Evolutionary conservation across 1,140 invertebrate species (phyloP).

Genomic region (Episyrphus balteatus): DNA sequence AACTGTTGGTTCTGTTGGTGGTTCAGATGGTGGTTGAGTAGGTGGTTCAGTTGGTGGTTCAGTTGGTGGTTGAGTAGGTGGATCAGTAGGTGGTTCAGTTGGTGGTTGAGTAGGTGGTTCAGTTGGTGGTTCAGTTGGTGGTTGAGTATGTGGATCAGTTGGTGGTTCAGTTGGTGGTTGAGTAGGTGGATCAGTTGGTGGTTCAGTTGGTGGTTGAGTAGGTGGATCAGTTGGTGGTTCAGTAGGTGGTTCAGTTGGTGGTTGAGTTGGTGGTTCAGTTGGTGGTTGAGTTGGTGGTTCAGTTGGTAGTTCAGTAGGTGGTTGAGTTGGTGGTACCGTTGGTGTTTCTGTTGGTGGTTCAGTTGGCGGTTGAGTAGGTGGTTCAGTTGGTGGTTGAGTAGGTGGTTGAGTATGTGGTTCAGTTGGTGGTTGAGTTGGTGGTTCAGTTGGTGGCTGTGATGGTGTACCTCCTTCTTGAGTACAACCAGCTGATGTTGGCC

Average conservation of each 20-base stretch:
- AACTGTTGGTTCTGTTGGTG: no score
- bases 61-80: no score
- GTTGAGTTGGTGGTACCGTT: background rate
- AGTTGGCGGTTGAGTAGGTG: background rate
- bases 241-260: background rate
- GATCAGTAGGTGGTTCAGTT: constrained; percentile 6
- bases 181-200: no score
- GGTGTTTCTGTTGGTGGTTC: background rate
- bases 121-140: background rate
- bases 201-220: background rate
- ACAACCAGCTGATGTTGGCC: no score
- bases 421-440: background rate
- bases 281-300: no score
- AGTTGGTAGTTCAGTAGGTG: background rate
- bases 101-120: constrained; percentile 21
- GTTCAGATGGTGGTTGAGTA: no score
- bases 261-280: background rate
- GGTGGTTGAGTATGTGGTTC: background rate
- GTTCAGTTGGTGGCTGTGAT: no score
- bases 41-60: background rate
- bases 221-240: background rate
- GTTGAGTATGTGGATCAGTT: no score
- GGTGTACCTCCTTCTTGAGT: no score
- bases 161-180: no score
- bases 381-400: background rate